These are phyloP conservation scores for Menidia beryllina DNA, from an alignment of 2,113 vertebrate species.

Conservation along the genomic window DNA sequence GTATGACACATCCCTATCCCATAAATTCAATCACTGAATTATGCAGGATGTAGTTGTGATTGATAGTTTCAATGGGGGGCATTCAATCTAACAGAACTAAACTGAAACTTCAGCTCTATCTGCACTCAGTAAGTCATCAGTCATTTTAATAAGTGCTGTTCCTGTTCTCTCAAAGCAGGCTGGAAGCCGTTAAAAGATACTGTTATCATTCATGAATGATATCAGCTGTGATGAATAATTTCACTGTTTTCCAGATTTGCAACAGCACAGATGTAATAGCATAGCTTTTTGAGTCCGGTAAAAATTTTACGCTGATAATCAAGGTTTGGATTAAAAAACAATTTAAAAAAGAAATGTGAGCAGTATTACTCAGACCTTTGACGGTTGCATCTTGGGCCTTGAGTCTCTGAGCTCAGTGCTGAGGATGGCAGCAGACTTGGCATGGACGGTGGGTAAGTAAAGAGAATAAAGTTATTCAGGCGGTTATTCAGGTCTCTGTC, in stretches of 20 bases:
- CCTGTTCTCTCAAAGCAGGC: not conserved
- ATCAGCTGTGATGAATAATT: not conserved
- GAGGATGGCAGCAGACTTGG: not conserved
- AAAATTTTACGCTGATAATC: not conserved
- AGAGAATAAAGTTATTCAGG: not conserved
- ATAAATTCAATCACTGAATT: not conserved
- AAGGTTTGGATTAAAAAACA: not conserved
- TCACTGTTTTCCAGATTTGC: not conserved
- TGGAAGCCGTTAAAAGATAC: not conserved
- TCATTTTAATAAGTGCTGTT: not conserved
- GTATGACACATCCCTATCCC: no score
- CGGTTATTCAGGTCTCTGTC: slow-evolving; percentile 21
- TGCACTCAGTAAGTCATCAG: not conserved
- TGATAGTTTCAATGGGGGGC: not conserved
- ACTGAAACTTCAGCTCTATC: not conserved
- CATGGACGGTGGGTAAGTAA: no score
- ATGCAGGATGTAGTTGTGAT: not conserved
- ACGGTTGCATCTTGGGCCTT: no score
- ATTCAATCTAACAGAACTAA: not conserved
- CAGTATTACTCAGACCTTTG: no score
- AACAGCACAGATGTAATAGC: not conserved
- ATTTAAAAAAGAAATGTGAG: no score
- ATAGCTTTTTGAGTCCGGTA: not conserved
- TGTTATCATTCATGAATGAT: not conserved
- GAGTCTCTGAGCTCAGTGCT: not conserved